Evolutionary conservation across 2,113 vertebrate species (phyloP).

Genomic region (Chrysochloris asiatica): DNA sequence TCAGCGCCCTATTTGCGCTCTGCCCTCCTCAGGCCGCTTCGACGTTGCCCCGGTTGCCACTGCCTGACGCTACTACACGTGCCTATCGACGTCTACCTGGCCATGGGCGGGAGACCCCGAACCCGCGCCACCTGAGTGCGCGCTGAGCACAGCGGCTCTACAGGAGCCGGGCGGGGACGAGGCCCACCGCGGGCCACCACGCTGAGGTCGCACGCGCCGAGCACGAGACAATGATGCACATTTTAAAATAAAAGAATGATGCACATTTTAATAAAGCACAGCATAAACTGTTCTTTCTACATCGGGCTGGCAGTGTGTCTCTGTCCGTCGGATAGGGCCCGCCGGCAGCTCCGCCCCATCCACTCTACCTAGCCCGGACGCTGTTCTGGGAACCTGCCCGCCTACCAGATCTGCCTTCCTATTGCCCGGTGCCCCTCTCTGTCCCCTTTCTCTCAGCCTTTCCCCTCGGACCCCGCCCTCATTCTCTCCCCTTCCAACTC

Average conservation of each 20-base stretch:
- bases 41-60: conserved; percentile 81
- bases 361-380: accelerated
- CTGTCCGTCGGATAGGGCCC: conserved; percentile 28
- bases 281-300: conserved; percentile 79
- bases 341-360: background rate
- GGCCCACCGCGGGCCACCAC: conserved; percentile 59
- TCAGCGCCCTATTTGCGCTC: background rate
- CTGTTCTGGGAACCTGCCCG: background rate
- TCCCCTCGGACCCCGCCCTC: too few species aligned
- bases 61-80: conserved; percentile 81
- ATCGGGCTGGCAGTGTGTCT: conserved; percentile 69
- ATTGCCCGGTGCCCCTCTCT: background rate
- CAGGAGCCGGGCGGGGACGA: conserved; percentile 51
- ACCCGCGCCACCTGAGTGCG: conserved; percentile 76
- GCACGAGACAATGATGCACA: conserved; percentile 81
- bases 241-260: conserved; percentile 82
- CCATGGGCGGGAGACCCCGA: conserved; percentile 77
- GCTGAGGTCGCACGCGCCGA: conserved; percentile 73
- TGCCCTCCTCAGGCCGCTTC: conserved; percentile 72
- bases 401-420: background rate
- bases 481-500: background rate
- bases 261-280: conserved; percentile 83
- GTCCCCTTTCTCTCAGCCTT: background rate
- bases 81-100: conserved; percentile 82
- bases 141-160: conserved; percentile 44